A percentile compares a stretch with the other conserved stretches of the same genome.
Conservation (phyloP, 2,797 vertebrate genomes). For the Capromys pilorides region DNA sequence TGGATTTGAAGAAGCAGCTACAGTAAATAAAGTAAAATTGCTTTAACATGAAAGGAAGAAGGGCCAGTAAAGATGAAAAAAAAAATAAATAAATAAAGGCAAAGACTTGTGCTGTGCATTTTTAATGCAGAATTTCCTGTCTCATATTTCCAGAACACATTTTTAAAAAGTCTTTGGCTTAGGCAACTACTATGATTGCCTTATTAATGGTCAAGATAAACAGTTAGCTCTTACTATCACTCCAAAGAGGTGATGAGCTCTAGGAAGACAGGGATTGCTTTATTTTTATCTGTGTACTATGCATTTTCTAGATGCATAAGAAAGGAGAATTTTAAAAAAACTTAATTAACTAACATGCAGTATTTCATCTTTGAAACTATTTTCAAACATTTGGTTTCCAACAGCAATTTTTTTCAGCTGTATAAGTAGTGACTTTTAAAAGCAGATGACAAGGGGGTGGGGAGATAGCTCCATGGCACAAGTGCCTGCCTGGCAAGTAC, state of each 20-base stretch:
- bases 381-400: constrained; percentile 25
- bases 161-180: background rate
- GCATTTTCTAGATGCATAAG: constrained; percentile 34
- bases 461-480: too few species aligned
- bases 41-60: background rate
- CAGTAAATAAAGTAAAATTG: background rate
- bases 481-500: too few species aligned
- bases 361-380: constrained; percentile 46
- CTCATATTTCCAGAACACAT: background rate
- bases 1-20: background rate
- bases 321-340: constrained; percentile 22
- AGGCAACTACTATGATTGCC: background rate
- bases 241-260: background rate
- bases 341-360: background rate
- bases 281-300: background rate
- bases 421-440: background rate
- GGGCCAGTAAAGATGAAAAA: background rate
- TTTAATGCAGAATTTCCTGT: constrained; percentile 16
- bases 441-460: too few species aligned
- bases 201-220: constrained; percentile 31
- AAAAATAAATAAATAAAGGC: background rate
- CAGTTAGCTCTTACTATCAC: background rate
- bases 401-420: background rate
- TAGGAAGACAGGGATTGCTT: background rate
- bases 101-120: background rate